These are phyloP conservation scores for Microcebus murinus DNA, from an alignment of 2,113 vertebrate genomes.

Conservation along the genomic window DNA sequence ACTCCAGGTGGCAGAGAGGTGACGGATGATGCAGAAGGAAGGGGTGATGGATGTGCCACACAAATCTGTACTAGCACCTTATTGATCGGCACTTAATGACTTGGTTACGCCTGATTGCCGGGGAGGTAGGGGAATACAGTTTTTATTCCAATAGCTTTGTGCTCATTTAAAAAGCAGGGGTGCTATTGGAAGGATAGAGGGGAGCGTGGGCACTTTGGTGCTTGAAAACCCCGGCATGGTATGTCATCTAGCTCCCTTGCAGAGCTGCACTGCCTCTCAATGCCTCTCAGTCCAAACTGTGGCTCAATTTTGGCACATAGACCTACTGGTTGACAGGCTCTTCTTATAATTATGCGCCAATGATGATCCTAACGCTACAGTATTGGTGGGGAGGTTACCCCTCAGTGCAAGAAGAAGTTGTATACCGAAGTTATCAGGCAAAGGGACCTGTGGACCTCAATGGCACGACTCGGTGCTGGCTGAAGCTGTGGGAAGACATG, in stretches of 20 bases:
- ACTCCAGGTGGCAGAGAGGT: not conserved
- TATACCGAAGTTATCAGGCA: not conserved
- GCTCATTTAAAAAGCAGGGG: not conserved
- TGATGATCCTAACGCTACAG: not conserved
- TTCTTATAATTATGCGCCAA: not conserved
- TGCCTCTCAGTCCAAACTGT: not conserved
- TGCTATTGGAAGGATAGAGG: not conserved
- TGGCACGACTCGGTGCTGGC: not conserved
- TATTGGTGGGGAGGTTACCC: not conserved
- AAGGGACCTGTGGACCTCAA: not conserved
- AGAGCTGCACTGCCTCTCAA: not conserved
- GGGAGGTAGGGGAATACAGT: not conserved
- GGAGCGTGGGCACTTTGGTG: not conserved
- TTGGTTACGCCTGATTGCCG: not conserved
- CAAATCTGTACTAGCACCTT: not conserved
- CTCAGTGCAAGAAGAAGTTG: not conserved
- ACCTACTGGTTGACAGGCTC: not conserved
- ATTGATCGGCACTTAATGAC: not conserved
- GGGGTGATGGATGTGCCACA: not conserved
- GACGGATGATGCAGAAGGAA: not conserved
- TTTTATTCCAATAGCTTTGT: not conserved
- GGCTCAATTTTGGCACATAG: not conserved
- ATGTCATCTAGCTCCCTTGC: not conserved
- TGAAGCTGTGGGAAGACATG: not conserved
- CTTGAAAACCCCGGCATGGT: not conserved